phyloP scores from a whole-genome alignment of 2,797 vertebrate species.

The Brachyalestes nurse region DNA sequence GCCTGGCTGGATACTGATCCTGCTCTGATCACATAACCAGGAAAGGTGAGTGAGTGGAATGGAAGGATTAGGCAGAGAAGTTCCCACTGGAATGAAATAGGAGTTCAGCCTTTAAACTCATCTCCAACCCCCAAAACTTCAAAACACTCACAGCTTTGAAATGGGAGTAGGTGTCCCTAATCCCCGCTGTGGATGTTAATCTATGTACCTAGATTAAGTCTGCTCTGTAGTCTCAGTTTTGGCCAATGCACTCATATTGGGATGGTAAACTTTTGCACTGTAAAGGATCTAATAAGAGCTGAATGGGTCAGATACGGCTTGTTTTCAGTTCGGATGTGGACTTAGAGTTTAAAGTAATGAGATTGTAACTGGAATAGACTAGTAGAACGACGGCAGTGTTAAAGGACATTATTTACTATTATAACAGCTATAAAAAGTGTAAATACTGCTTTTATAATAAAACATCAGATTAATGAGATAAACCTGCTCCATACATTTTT shows the following conservation, averaged over 20 bases:
- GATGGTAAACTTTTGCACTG: slow-evolving; percentile 53
- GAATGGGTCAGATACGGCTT: slow-evolving; percentile 15
- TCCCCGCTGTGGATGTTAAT: slow-evolving; percentile 74
- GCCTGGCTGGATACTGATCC: slow-evolving; percentile 78
- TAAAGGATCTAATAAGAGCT: slow-evolving; percentile 34
- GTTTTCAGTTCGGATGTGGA: slow-evolving; percentile 17
- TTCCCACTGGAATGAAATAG: slow-evolving; percentile 74
- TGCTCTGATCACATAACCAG: slow-evolving; percentile 77
- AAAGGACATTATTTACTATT: neutral
- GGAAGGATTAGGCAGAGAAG: slow-evolving; percentile 76
- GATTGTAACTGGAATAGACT: neutral
- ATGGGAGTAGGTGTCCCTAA: slow-evolving; percentile 69
- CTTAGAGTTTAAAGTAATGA: neutral
- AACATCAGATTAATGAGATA: neutral
- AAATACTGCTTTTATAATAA: neutral
- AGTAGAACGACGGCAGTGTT: neutral
- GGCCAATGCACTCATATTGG: slow-evolving; percentile 38
- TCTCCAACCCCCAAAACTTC: slow-evolving; percentile 65
- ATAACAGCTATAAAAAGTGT: neutral
- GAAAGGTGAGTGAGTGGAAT: slow-evolving; percentile 59
- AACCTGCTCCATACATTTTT: no score
- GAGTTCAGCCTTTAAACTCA: slow-evolving; percentile 65
- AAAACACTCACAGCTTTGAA: slow-evolving; percentile 65
- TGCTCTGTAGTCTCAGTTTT: slow-evolving; percentile 34
- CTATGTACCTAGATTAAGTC: slow-evolving; percentile 63